A percentile compares a stretch with the other conserved stretches of the same genome.
Conservation (phyloP, 2,797 vertebrate species). For the Myotis daubentonii region DNA sequence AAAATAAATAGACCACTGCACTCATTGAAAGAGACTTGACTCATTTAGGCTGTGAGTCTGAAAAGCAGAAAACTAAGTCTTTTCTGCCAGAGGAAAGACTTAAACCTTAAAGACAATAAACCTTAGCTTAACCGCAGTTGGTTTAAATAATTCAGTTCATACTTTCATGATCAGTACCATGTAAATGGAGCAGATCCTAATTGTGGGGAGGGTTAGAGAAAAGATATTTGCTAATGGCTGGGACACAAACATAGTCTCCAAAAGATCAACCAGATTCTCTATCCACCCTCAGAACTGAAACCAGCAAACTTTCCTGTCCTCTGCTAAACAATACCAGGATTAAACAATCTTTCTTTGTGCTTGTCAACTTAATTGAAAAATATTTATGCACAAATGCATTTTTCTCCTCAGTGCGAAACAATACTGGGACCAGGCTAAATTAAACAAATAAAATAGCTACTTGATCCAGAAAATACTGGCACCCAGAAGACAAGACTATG, state of each 20-base stretch:
- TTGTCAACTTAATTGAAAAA: background rate
- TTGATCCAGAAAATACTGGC: background rate
- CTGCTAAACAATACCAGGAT: background rate
- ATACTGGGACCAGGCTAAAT: background rate
- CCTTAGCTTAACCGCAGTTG: background rate
- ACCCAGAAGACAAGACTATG: background rate
- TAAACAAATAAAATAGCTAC: background rate
- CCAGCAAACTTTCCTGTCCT: background rate
- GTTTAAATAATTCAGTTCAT: slow-evolving; percentile 34
- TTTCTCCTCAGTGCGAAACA: background rate
- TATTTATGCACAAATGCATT: background rate
- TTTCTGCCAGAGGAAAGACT: background rate
- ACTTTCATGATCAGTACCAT: background rate
- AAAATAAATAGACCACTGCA: background rate
- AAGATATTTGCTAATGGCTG: background rate
- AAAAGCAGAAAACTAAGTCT: background rate
- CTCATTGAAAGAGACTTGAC: background rate
- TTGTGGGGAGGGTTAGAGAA: background rate
- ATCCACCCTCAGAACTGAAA: background rate
- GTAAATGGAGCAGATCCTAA: background rate
- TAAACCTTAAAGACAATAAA: no score
- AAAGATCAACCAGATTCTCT: background rate
- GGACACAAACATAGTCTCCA: background rate
- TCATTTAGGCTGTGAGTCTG: background rate
- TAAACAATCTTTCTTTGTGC: background rate